A percentile compares a stretch with the other conserved stretches of the same genome.
Conservation (phyloP, 2,888 invertebrate species). For the Drosophila parthenogenetica region DNA sequence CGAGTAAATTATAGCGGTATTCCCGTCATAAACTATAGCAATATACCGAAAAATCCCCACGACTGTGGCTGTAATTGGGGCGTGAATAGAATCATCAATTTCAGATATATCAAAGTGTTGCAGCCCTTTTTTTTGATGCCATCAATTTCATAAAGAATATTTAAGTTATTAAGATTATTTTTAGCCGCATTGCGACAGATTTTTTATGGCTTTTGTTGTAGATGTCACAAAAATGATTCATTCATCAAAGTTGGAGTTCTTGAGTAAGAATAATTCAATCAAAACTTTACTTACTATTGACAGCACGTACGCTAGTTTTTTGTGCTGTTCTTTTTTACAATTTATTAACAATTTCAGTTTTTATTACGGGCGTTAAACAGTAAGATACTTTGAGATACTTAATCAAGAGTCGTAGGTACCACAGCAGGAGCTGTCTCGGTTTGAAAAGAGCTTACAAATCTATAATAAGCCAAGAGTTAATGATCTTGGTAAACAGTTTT, state of each 20-base stretch:
- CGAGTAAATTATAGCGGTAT: slow-evolving; percentile 19
- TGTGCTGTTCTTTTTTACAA: slow-evolving; percentile 8
- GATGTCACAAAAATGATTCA: slow-evolving; percentile 35
- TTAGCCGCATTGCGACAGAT: slow-evolving; percentile 30
- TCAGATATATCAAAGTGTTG: slow-evolving; percentile 43
- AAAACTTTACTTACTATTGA: slow-evolving; percentile 37
- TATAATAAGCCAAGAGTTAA: slow-evolving; percentile 20
- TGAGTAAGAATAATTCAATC: slow-evolving; percentile 27
- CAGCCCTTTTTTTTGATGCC: slow-evolving; percentile 26
- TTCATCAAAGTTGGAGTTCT: slow-evolving; percentile 33
- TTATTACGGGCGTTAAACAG: slow-evolving; percentile 14
- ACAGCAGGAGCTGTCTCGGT: slow-evolving; percentile 16
- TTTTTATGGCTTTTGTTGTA: slow-evolving; percentile 35
- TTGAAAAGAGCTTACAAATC: slow-evolving; percentile 14
- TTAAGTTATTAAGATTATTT: slow-evolving; percentile 26
- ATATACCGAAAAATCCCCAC: background rate
- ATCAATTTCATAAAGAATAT: slow-evolving; percentile 3
- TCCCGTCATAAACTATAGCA: slow-evolving; percentile 11
- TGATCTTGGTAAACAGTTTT: slow-evolving; percentile 27
- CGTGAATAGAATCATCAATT: slow-evolving; percentile 69
- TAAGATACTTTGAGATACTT: slow-evolving; percentile 25
- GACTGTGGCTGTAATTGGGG: slow-evolving; percentile 52
- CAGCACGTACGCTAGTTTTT: slow-evolving; percentile 45
- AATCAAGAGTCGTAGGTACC: slow-evolving; percentile 1
- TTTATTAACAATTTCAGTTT: slow-evolving; percentile 5